phyloP scores from a whole-genome alignment of 1,140 invertebrate species.

The Galleria mellonella region DNA sequence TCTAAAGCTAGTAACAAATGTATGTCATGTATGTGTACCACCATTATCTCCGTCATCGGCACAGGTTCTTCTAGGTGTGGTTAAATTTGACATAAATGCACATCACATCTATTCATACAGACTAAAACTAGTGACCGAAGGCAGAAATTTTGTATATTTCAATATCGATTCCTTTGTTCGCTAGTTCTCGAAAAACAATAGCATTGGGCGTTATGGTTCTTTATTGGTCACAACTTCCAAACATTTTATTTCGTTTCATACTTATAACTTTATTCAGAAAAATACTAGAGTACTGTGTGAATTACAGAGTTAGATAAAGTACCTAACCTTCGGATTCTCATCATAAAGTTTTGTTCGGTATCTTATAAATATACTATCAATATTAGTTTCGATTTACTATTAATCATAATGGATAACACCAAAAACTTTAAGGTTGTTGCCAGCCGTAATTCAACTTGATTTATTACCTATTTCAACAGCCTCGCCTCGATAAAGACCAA shows the following conservation, averaged over 20 bases:
- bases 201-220: constrained; percentile 4
- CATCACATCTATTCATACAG: constrained; percentile 22
- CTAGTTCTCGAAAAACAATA: not conserved
- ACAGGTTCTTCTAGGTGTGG: constrained; percentile 21
- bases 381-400: not conserved
- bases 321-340: no score
- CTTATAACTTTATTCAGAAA: constrained; percentile 2
- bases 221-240: not conserved
- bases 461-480: not conserved
- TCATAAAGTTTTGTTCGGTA: no score
- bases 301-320: not conserved
- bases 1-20: not conserved
- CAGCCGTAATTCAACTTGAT: not conserved
- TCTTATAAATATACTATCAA: no score
- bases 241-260: constrained; percentile 2
- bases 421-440: not conserved
- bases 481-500: not conserved
- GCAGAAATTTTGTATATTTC: not conserved
- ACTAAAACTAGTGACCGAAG: constrained; percentile 2
- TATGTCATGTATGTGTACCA: constrained; percentile 22
- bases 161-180: constrained; percentile 2
- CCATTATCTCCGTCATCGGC: constrained; percentile 20
- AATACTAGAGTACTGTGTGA: constrained; percentile 5
- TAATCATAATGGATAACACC: not conserved
- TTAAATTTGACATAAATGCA: constrained; percentile 16